Evolutionary conservation across 2,888 invertebrate genomes (phyloP).

Genomic region (Lochmaea crataegi): DNA sequence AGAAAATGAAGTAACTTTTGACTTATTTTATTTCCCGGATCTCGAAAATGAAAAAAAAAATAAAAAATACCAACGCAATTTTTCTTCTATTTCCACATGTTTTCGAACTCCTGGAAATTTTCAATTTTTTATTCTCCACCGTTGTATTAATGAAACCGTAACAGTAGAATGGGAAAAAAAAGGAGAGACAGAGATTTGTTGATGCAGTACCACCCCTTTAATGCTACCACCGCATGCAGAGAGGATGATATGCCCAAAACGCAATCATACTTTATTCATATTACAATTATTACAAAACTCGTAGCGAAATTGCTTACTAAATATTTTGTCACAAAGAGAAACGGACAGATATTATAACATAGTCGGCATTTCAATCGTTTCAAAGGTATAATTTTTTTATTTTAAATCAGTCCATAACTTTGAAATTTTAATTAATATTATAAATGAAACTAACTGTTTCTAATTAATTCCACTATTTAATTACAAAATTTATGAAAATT

Average conservation of each 20-base stretch:
- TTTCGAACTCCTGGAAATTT: not conserved
- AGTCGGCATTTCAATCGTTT: no score
- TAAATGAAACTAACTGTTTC: no score
- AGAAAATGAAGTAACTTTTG: no score
- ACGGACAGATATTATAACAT: slow-evolving; percentile 22
- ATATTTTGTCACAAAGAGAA: slow-evolving; percentile 35
- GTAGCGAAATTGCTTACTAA: slow-evolving; percentile 39
- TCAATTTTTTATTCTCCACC: not conserved
- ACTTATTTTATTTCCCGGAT: not conserved
- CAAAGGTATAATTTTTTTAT: no score
- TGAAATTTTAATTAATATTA: no score
- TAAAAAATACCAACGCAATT: not conserved
- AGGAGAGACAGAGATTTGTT: slow-evolving; percentile 42
- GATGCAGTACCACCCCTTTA: slow-evolving; percentile 40
- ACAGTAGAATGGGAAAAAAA: not conserved
- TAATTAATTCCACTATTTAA: no score
- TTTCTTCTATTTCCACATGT: slow-evolving; percentile 7
- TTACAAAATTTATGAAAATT: no score
- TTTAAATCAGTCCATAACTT: no score
- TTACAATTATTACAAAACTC: slow-evolving; percentile 46
- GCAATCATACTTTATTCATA: slow-evolving; percentile 49
- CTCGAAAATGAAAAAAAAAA: no score
- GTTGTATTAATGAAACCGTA: slow-evolving; percentile 22
- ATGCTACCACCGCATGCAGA: slow-evolving; percentile 43
- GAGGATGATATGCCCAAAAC: slow-evolving; percentile 44